Percentiles rank a stretch among this genome's conserved stretches.
These are phyloP conservation scores for Eristalinus aeneus DNA, from an alignment of 2,888 invertebrate species.

Conservation along the genomic window DNA sequence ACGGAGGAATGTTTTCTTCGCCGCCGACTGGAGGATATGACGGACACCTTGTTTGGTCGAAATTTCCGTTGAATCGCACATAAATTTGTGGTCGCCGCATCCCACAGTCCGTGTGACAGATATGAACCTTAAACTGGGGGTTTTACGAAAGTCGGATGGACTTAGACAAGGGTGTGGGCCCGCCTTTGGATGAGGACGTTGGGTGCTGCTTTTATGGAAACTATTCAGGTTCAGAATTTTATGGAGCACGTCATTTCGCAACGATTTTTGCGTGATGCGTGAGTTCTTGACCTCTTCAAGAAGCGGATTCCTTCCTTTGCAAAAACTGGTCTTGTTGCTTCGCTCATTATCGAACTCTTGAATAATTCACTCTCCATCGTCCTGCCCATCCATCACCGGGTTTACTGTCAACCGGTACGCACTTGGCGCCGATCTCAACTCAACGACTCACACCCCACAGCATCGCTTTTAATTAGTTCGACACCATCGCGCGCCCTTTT, in stretches of 20 bases:
- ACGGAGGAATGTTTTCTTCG: not conserved
- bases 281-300: not conserved
- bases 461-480: constrained; percentile 67
- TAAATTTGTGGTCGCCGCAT: constrained; percentile 42
- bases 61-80: constrained; percentile 47
- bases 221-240: not conserved
- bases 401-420: not conserved
- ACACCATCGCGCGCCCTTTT: constrained; percentile 59
- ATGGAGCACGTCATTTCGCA: not conserved
- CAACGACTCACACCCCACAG: constrained; percentile 31
- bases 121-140: constrained; percentile 44
- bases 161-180: constrained; percentile 1
- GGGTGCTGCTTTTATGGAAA: not conserved
- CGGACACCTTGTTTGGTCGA: constrained; percentile 61
- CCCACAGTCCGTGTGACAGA: constrained; percentile 38
- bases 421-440: not conserved
- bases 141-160: constrained; percentile 38
- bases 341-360: not conserved
- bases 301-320: not conserved
- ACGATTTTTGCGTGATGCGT: not conserved
- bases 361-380: not conserved
- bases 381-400: not conserved
- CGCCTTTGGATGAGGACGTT: not conserved
- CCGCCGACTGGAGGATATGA: not conserved
- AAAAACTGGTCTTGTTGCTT: too few relatives aligned